Evolutionary conservation across 2,888 invertebrate genomes (phyloP).

Genomic region (Eupithecia inturbata): DNA sequence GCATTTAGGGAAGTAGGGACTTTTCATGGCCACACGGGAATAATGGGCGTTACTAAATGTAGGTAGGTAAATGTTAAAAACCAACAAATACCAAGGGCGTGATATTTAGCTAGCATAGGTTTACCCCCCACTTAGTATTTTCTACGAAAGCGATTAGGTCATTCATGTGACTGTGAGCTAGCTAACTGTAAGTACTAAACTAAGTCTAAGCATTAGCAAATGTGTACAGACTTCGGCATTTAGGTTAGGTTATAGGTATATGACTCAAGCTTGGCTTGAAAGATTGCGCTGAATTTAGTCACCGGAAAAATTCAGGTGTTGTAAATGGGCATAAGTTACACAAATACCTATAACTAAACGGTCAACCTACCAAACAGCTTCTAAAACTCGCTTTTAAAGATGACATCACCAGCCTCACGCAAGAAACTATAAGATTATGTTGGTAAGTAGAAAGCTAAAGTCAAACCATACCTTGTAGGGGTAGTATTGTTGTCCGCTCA

Average conservation of each 20-base stretch:
- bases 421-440: neutral
- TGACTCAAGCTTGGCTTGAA: constrained; percentile 7
- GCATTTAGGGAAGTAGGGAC: constrained; percentile 11
- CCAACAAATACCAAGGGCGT: neutral
- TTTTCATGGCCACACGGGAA: neutral
- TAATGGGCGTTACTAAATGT: neutral
- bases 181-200: neutral
- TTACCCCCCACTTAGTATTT: neutral
- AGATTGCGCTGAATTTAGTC: constrained; percentile 4
- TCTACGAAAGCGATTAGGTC: neutral
- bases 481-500: constrained; percentile 93
- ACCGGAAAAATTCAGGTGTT: neutral
- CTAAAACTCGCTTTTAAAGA: constrained; percentile 59
- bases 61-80: neutral
- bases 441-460: constrained; percentile 4
- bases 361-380: constrained; percentile 14
- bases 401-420: constrained; percentile 71
- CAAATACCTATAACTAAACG: constrained; percentile 9
- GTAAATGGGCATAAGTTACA: neutral
- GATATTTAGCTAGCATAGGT: neutral
- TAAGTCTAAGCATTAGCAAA: neutral
- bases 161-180: constrained; percentile 1
- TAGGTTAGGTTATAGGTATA: constrained; percentile 6
- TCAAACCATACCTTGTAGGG: constrained; percentile 90
- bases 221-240: neutral